Base-by-base conservation (phyloP, 2,888 invertebrate species). In the Andrena minutula region DNA sequence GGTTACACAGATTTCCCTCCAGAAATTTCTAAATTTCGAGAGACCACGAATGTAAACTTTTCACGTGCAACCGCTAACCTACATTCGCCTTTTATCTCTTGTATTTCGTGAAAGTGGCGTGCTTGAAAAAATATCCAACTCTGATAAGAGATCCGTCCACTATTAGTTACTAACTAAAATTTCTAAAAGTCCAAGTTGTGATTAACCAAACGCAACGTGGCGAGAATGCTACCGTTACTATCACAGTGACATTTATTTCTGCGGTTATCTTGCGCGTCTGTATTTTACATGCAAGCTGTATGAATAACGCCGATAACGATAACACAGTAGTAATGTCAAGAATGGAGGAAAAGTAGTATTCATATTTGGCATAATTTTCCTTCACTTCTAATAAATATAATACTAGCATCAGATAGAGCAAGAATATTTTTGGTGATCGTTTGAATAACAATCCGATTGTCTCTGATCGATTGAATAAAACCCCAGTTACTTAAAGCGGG, bases 81-180 rank as follows among this genome's bases (percentile, higher is more conserved):
- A 78, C 60, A 86, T 86, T 71, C 47, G 68, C 61, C 65, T 86
- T 41, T 84, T 78, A 86, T 76, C 75, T 65, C 41, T 51, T 30
- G 49, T 23, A 53, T 56, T 82, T 64, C 60, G 74, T 23, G 86
- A 61, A 51, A 41, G 56, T 61, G 16, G 76, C 66, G 73, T 28
- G 81, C 49, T 28, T 47, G 5, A 23, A 77, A 53, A 61, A 53
- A 53, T 47, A 68, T 68, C 53, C 53, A 2, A 8, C n/a, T 6
- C n/a, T 47, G 79, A 79, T 79, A 79, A 71, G 79, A 53, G 61
- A 65, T 61, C 26, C 30, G 51, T 28, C 20, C 4, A 30, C 35
- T 10, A 26, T 66, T 70, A 26, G 61, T 56, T 63, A 30, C 6
- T 32, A 23, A 28, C 20, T 41, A 41, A 70, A 77, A 70, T 78